Conservation (phyloP, 2,797 vertebrate species). For the Typhlichthys eigenmanni region DNA sequence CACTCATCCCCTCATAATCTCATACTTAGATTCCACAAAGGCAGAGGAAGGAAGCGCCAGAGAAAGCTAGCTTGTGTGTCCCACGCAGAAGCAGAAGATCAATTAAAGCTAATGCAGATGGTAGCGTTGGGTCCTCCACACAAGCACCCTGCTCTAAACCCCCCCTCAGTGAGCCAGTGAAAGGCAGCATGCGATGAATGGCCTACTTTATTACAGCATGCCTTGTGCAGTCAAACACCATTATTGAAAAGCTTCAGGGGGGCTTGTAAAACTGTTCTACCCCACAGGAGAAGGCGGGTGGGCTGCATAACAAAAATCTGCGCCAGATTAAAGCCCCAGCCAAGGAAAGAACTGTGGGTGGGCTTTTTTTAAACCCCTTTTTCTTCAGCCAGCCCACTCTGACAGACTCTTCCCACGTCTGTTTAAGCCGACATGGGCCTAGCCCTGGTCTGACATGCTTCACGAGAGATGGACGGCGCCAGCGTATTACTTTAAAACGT, state of each 20-base stretch:
- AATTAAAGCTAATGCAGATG: conserved; percentile 65
- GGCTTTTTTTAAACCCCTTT: conserved; percentile 62
- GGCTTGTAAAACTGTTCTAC: conserved; percentile 71
- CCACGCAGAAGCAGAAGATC: conserved; percentile 61
- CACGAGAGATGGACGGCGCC: conserved; percentile 64
- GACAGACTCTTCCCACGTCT: conserved; percentile 87
- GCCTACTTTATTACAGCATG: conserved; percentile 73
- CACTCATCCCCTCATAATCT: conserved; percentile 55
- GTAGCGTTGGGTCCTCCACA: conserved; percentile 51
- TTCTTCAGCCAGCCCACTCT: conserved; percentile 59
- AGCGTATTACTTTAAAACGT: conserved; percentile 53
- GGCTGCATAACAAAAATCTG: conserved; percentile 72
- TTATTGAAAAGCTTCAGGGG: conserved; percentile 68
- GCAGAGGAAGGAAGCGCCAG: conserved; percentile 28
- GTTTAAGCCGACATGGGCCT: conserved; percentile 27
- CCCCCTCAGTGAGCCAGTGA: conserved; percentile 61
- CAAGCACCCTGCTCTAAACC: conserved; percentile 53
- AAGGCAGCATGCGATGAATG: conserved; percentile 70
- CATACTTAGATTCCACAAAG: conserved; percentile 40
- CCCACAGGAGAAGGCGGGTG: conserved; percentile 29
- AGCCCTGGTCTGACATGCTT: conserved; percentile 85
- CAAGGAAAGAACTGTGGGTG: conserved; percentile 84
- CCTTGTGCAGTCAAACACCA: conserved; percentile 72
- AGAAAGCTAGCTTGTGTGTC: conserved; percentile 53
- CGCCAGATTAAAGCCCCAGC: conserved; percentile 61